phyloP scores from a whole-genome alignment of 2,113 vertebrate genomes.

The Tichodroma muraria region DNA sequence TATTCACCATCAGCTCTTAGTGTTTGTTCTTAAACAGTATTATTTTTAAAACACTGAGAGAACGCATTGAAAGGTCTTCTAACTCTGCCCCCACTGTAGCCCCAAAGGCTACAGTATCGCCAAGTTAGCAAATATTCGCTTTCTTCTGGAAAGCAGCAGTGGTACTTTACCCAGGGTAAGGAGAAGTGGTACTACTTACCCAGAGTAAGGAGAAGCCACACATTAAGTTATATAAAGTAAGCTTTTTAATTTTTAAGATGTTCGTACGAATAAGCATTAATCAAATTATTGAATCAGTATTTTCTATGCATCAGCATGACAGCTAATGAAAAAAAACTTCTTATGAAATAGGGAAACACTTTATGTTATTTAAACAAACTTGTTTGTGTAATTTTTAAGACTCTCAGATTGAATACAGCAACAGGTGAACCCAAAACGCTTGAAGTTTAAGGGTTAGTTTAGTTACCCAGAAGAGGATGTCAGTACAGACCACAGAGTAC shows the following conservation, averaged over 20 bases:
- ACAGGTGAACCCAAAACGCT: neutral
- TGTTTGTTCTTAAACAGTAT: neutral
- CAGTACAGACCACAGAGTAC: neutral
- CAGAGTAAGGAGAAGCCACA: neutral
- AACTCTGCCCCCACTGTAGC: neutral
- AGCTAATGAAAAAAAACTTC: neutral
- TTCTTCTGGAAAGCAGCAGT: neutral
- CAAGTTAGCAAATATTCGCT: neutral
- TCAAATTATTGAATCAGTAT: neutral
- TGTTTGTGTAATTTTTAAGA: neutral
- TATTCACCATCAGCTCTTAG: neutral
- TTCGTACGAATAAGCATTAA: neutral
- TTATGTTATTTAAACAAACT: neutral
- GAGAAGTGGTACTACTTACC: neutral
- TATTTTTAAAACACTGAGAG: neutral
- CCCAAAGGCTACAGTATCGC: neutral
- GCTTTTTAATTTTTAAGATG: neutral
- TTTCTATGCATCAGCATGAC: neutral
- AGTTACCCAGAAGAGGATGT: neutral
- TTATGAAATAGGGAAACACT: neutral
- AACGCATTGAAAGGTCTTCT: neutral
- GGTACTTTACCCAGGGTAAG: neutral
- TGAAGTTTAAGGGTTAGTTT: neutral
- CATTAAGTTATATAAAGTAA: neutral
- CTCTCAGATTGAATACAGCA: neutral